Evolutionary conservation across 1,140 invertebrate genomes (phyloP).

Genomic region (Steinernema feltiae): DNA sequence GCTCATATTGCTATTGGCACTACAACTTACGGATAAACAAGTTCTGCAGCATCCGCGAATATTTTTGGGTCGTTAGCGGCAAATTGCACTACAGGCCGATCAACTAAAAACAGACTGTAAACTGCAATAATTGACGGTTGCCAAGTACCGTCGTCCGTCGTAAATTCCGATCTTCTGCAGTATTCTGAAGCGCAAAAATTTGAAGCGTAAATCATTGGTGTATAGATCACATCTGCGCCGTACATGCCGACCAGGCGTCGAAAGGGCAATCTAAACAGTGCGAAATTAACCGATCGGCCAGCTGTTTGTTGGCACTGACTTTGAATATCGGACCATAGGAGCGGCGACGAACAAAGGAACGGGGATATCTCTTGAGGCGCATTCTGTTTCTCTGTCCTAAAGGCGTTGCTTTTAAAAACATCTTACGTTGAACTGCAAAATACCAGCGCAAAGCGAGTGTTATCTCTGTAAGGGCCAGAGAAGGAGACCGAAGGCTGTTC

Average conservation of each 20-base stretch:
- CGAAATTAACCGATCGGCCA: background rate
- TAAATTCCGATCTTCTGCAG: constrained; percentile 80
- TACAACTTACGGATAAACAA: constrained; percentile 72
- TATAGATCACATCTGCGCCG: constrained; percentile 80
- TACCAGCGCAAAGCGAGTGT: background rate
- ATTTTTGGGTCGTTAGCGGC: constrained; percentile 77
- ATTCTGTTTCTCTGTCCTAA: background rate
- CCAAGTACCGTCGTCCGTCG: constrained; percentile 61
- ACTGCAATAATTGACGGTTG: background rate
- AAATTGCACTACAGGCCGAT: constrained; percentile 85
- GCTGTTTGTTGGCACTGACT: constrained; percentile 63
- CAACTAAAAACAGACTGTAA: constrained; percentile 57
- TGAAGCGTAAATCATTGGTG: constrained; percentile 90
- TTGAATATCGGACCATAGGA: constrained; percentile 92
- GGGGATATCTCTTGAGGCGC: background rate
- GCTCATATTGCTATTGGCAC: too few relatives aligned
- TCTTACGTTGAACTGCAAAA: too few relatives aligned
- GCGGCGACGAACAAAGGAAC: constrained; percentile 60
- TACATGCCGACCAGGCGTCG: constrained; percentile 74
- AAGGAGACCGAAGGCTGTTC: background rate
- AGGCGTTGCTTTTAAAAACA: background rate
- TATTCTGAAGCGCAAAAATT: constrained; percentile 81
- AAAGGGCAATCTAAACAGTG: constrained; percentile 70
- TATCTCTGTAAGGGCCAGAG: background rate
- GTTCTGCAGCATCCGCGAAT: constrained; percentile 75